A percentile compares a stretch with the other conserved stretches of the same genome.
Conservation (phyloP, 2,797 vertebrate species). For the Pelobates cultripes region DNA sequence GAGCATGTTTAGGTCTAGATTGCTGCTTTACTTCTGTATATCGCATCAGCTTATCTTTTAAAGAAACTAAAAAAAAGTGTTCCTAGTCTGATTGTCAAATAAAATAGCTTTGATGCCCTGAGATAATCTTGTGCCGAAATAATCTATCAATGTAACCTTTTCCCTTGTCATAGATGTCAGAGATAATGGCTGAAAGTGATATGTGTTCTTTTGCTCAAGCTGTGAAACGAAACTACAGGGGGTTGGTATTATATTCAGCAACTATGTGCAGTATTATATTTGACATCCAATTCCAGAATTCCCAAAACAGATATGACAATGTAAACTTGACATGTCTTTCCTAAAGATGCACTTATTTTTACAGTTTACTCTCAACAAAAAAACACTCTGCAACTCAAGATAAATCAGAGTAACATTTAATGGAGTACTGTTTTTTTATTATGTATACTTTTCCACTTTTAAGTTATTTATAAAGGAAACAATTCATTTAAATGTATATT, state of each 20-base stretch:
- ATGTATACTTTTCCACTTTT: no score
- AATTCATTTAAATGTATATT: no score
- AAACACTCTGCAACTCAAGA: not conserved
- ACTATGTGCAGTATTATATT: slow-evolving; percentile 44
- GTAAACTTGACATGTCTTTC: slow-evolving; percentile 32
- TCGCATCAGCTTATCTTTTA: slow-evolving; percentile 19
- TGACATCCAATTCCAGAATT: slow-evolving; percentile 51
- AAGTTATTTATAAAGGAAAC: no score
- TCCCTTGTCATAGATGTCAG: slow-evolving; percentile 55
- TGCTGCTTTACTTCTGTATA: not conserved
- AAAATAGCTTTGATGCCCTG: slow-evolving; percentile 55
- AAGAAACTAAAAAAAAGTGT: slow-evolving; percentile 25
- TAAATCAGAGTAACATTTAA: no score
- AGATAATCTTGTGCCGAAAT: slow-evolving; percentile 58
- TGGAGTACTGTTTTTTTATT: no score
- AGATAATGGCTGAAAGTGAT: slow-evolving; percentile 54
- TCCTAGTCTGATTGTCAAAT: slow-evolving; percentile 51
- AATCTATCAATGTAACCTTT: slow-evolving; percentile 59
- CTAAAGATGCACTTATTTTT: slow-evolving; percentile 26
- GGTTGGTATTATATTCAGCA: slow-evolving; percentile 52
- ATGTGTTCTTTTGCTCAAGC: slow-evolving; percentile 47
- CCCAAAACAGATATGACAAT: slow-evolving; percentile 50
- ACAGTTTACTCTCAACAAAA: not conserved
- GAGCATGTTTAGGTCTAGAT: not conserved
- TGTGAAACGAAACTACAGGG: slow-evolving; percentile 50